These are phyloP conservation scores for Drosophila cracens DNA, from an alignment of 2,888 invertebrate species.

Conservation along the genomic window DNA sequence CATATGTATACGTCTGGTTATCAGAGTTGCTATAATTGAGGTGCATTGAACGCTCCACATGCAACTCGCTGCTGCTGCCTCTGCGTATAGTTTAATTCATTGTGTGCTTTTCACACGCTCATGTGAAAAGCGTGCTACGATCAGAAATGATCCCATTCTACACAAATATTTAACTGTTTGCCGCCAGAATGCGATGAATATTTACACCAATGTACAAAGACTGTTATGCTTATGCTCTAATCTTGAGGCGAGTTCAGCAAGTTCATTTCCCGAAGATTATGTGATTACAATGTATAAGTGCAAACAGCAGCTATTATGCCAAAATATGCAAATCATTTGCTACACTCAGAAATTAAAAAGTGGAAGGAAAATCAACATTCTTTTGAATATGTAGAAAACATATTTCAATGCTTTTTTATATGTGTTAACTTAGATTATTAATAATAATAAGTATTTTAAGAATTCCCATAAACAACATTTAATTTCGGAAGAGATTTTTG, in stretches of 20 bases:
- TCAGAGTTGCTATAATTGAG: slow-evolving; percentile 7
- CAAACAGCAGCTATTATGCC: not conserved
- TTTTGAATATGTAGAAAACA: not conserved
- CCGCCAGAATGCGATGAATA: slow-evolving; percentile 32
- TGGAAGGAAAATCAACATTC: not conserved
- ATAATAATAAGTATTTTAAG: not conserved
- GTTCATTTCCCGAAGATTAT: not conserved
- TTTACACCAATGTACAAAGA: slow-evolving; percentile 9
- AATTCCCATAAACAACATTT: not conserved
- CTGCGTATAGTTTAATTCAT: slow-evolving; percentile 13
- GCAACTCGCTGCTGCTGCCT: slow-evolving; percentile 12
- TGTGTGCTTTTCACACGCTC: slow-evolving; percentile 71
- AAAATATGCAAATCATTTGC: not conserved
- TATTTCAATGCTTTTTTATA: not conserved
- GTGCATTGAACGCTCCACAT: slow-evolving; percentile 52
- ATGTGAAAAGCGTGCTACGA: slow-evolving; percentile 76
- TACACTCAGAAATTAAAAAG: not conserved
- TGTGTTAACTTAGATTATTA: no score
- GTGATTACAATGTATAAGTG: not conserved
- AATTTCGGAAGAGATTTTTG: not conserved
- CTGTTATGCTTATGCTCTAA: slow-evolving; percentile 1
- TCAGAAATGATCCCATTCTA: slow-evolving; percentile 40
- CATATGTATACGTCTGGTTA: not conserved
- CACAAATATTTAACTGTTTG: slow-evolving; percentile 70
- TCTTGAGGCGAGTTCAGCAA: slow-evolving; percentile 4